These are phyloP conservation scores for Frankliniella fusca DNA, from an alignment of 2,888 invertebrate genomes.

Conservation along the genomic window DNA sequence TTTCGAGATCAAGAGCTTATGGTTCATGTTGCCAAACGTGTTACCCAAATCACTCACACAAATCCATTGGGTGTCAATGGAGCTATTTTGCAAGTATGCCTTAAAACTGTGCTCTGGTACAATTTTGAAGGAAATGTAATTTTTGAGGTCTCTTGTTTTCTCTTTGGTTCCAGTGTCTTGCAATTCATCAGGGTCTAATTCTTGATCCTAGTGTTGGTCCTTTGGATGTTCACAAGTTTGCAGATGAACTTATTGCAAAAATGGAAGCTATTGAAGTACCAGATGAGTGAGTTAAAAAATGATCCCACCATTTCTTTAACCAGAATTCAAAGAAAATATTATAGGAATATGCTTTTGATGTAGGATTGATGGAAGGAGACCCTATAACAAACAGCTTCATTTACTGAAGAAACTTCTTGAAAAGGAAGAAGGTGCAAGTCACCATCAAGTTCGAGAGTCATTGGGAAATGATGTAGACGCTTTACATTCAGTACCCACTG, in stretches of 20 bases:
- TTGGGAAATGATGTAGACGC: slow-evolving; percentile 62
- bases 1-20: slow-evolving; percentile 51
- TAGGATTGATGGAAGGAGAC: slow-evolving; percentile 46
- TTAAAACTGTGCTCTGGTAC: not conserved
- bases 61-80: slow-evolving; percentile 55
- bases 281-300: slow-evolving; percentile 45
- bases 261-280: slow-evolving; percentile 52
- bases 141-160: slow-evolving; percentile 29
- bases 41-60: slow-evolving; percentile 62
- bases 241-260: slow-evolving; percentile 52
- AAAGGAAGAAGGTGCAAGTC: slow-evolving; percentile 46
- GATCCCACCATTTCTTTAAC: not conserved
- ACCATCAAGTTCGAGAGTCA: slow-evolving; percentile 52
- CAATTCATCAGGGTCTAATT: slow-evolving; percentile 55
- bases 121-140: slow-evolving; percentile 8
- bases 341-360: not conserved
- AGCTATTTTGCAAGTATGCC: slow-evolving; percentile 52
- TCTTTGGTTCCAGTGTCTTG: slow-evolving; percentile 50
- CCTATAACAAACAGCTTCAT: slow-evolving; percentile 55
- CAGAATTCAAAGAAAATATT: slow-evolving; percentile 17
- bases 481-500: slow-evolving; percentile 66
- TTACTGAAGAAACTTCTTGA: slow-evolving; percentile 52
- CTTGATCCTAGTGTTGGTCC: slow-evolving; percentile 47
- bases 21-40: slow-evolving; percentile 51
- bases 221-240: slow-evolving; percentile 52